These are phyloP conservation scores for Gymnothorax javanicus DNA, from an alignment of 2,797 vertebrate species.

Conservation along the genomic window DNA sequence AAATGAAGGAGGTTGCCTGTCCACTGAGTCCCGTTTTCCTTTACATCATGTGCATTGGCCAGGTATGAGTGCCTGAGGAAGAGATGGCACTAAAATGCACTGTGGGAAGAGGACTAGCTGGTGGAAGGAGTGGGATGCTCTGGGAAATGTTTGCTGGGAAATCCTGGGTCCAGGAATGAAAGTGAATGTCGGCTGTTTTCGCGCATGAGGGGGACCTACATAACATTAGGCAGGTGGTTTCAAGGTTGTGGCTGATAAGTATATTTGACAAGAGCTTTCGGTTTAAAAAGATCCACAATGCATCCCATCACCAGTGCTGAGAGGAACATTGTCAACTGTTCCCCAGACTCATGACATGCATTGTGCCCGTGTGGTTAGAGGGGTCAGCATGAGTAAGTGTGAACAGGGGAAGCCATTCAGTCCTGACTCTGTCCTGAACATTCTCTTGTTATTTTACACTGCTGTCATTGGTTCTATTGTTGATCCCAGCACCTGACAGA, in stretches of 20 bases:
- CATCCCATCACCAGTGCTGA: background rate
- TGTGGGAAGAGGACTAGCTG: too few relatives aligned
- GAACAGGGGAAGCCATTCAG: background rate
- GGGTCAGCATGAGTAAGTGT: background rate
- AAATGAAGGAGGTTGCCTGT: too few relatives aligned
- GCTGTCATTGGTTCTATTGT: constrained; percentile 22
- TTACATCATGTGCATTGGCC: too few relatives aligned
- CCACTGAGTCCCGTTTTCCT: too few relatives aligned
- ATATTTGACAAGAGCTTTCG: background rate
- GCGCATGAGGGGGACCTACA: too few relatives aligned
- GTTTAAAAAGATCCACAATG: background rate
- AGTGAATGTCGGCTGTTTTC: too few relatives aligned
- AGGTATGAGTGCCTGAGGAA: too few relatives aligned
- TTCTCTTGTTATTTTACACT: constrained; percentile 20
- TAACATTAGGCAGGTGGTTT: background rate
- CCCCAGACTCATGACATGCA: background rate
- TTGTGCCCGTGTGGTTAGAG: background rate
- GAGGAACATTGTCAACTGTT: background rate
- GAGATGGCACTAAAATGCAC: too few relatives aligned
- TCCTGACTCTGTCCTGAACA: background rate
- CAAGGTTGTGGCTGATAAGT: background rate
- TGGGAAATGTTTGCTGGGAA: too few relatives aligned
- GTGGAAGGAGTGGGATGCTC: too few relatives aligned
- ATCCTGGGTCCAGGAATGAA: too few relatives aligned
- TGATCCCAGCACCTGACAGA: constrained; percentile 6